These are phyloP conservation scores for Anabacerthia variegaticeps DNA, from an alignment of 2,797 vertebrate species.

Conservation along the genomic window DNA sequence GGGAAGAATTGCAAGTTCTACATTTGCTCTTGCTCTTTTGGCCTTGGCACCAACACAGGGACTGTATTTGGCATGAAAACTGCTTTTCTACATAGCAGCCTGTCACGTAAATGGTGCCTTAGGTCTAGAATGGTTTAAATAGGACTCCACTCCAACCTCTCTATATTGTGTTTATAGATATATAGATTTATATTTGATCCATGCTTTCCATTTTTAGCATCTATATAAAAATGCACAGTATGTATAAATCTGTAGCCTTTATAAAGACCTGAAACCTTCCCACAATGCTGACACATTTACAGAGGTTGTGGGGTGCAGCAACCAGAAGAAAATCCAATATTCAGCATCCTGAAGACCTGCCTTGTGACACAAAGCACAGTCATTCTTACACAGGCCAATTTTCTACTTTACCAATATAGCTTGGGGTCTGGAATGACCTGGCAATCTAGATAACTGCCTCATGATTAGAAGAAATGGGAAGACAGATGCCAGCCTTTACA, in stretches of 20 bases:
- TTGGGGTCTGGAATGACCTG: not conserved
- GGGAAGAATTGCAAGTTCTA: not conserved
- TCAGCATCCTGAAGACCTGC: fast-evolving
- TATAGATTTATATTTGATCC: not conserved
- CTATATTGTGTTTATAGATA: not conserved
- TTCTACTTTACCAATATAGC: not conserved
- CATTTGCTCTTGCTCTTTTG: constrained; percentile 27
- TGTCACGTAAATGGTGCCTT: not conserved
- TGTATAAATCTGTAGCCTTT: not conserved
- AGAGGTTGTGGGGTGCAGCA: fast-evolving
- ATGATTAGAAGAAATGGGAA: not conserved
- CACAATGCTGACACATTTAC: not conserved
- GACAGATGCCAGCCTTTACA: not conserved
- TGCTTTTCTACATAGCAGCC: not conserved
- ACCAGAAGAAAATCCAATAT: not conserved
- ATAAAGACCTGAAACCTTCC: not conserved
- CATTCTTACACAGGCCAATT: not conserved
- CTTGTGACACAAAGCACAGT: not conserved
- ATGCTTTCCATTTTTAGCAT: not conserved
- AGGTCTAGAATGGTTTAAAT: not conserved
- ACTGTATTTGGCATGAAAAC: not conserved
- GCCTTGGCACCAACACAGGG: not conserved
- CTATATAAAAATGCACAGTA: not conserved
- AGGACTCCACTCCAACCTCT: not conserved
- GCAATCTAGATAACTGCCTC: not conserved